These are phyloP conservation scores for Ichneumon xanthorius DNA, from an alignment of 2,888 invertebrate genomes.

Conservation along the genomic window DNA sequence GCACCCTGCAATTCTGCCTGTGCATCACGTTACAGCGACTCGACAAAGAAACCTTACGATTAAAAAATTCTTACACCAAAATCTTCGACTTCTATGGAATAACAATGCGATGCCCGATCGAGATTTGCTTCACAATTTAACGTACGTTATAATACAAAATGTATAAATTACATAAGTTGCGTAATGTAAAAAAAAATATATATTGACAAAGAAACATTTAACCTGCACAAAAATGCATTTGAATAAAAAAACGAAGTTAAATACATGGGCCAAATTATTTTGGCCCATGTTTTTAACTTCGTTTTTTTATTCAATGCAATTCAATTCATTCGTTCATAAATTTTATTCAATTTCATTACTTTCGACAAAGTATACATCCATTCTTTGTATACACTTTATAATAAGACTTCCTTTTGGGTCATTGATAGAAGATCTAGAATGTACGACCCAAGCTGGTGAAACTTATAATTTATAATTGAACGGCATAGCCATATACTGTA, in stretches of 20 bases:
- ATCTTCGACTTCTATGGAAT: not conserved
- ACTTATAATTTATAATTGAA: too few relatives aligned
- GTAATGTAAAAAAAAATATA: not conserved
- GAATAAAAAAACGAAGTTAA: not conserved
- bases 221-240: not conserved
- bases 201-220: not conserved
- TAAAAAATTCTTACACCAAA: not conserved
- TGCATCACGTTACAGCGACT: not conserved
- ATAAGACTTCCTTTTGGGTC: too few relatives aligned
- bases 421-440: too few relatives aligned
- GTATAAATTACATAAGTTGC: too few relatives aligned
- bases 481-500: too few relatives aligned
- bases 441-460: too few relatives aligned
- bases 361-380: not conserved
- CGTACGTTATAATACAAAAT: not conserved
- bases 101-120: too few relatives aligned
- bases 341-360: too few relatives aligned
- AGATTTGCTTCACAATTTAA: not conserved
- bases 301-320: too few relatives aligned
- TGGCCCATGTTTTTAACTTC: too few relatives aligned
- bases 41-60: not conserved
- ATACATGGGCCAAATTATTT: not conserved
- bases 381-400: not conserved
- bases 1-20: not conserved
- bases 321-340: too few relatives aligned